Base-by-base conservation (phyloP, 1,140 invertebrate genomes). In the Bombyx mandarina region DNA sequence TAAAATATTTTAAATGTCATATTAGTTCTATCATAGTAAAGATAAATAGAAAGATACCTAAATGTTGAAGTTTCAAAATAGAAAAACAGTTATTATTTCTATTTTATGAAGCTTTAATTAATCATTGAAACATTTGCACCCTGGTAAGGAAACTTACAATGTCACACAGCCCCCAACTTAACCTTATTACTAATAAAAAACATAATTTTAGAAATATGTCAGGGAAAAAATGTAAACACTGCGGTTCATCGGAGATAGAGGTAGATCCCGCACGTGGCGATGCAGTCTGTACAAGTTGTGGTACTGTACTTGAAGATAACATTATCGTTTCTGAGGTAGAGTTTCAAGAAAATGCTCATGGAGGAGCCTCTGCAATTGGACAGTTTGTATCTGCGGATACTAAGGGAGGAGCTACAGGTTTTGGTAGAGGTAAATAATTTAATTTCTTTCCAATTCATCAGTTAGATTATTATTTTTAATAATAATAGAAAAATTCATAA, bases 281-380 rank as follows among this genome's bases (percentile, higher is more conserved):
- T 92, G 95, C 96, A 46, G 96, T 99, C 0, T 99, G 98, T 88
- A 99, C 95, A 44, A 93, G 94, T 69, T 99, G 98, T 90, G 98
- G 98, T 49, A 93, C 95, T 44, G 98, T 99, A 3, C 82, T 99
- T 3, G 98, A 99, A 79, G 97, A 99, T 69, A 97, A 95, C 70
- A 93, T 97, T 52, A 99, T 99, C 76, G 97, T 99, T 35, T 96
- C 95, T 4, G 98, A 99, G 84, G 93, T 98, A 54, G 95, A 98
- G 79, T 99, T 99, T 80, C 94, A 97, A 83, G 98, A 99, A 86
- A 94, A 94, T 80, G 92, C 95, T 18, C 93, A 94, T 79, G 98
- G 98, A 18, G 94, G 94, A 52, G 91, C 93, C 51, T 94, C 93
- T 60, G 93, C 96, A 10, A 92, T 98, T 63, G 97, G 97, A 58